A percentile compares a stretch with the other conserved stretches of the same genome.
Conservation (phyloP, 2,113 vertebrate species). For the Helogale parvula region DNA sequence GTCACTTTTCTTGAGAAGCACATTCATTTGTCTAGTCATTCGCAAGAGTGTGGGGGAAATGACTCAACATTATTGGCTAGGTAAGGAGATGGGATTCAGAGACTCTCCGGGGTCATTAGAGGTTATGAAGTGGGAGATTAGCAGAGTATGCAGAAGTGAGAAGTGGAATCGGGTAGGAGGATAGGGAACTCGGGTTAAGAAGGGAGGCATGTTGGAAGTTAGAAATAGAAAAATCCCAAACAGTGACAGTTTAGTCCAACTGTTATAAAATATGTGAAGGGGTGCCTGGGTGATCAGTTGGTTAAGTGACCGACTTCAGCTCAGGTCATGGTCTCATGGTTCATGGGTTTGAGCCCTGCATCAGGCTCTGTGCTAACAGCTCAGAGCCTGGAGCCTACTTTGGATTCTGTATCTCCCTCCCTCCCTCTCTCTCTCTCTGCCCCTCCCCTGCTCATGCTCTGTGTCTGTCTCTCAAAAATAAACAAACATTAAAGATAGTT, state of each 20-base stretch:
- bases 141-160: neutral
- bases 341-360: too few relatives aligned
- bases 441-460: too few relatives aligned
- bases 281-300: too few relatives aligned
- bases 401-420: too few relatives aligned
- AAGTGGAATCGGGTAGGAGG: neutral
- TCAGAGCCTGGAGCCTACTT: too few relatives aligned
- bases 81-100: neutral
- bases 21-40: neutral
- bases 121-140: neutral
- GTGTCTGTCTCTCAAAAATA: too few relatives aligned
- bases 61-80: neutral
- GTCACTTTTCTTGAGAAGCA: neutral
- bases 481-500: too few relatives aligned
- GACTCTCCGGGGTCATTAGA: neutral
- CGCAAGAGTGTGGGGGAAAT: neutral
- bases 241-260: neutral
- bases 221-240: neutral
- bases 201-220: neutral
- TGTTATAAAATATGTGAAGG: neutral
- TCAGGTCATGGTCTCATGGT: too few relatives aligned
- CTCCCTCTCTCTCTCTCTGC: too few relatives aligned
- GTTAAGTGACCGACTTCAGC: too few relatives aligned
- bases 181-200: neutral
- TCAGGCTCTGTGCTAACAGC: too few relatives aligned